Percentiles rank a stretch among this genome's conserved stretches.
Conservation (phyloP, 2,113 vertebrate species). For the Rhinogobius similis region DNA sequence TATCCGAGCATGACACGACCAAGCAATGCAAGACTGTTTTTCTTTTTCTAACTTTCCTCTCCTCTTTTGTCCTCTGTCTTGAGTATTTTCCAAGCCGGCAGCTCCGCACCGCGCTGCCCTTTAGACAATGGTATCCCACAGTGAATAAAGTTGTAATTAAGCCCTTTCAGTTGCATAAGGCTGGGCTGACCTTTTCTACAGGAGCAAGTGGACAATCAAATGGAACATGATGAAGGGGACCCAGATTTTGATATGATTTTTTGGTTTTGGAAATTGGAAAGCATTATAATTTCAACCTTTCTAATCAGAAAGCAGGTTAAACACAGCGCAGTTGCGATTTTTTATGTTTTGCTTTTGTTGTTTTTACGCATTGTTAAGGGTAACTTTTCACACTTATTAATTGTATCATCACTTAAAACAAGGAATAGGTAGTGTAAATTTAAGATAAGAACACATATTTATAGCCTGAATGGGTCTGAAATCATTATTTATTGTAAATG, state of each 20-base stretch:
- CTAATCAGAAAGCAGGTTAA: not conserved
- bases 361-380: no score
- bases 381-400: no score
- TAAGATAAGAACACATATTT: no score
- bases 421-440: no score
- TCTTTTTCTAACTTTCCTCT: slow-evolving; percentile 46
- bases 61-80: slow-evolving; percentile 50
- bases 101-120: slow-evolving; percentile 61
- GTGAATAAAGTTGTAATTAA: slow-evolving; percentile 62
- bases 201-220: slow-evolving; percentile 43
- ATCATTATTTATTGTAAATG: no score
- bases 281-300: no score
- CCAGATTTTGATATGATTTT: slow-evolving; percentile 15
- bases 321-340: not conserved
- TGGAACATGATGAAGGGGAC: slow-evolving; percentile 32
- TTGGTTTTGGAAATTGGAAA: not conserved
- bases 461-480: no score
- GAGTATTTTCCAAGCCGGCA: slow-evolving; percentile 34
- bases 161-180: slow-evolving; percentile 52
- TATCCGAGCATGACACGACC: slow-evolving; percentile 43
- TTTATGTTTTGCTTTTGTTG: no score
- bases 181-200: slow-evolving; percentile 65
- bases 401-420: no score
- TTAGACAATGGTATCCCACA: slow-evolving; percentile 70
- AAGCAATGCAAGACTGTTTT: slow-evolving; percentile 43